Percentiles rank a stretch among this genome's conserved stretches.
These are phyloP conservation scores for Embiotoca jacksoni DNA, from an alignment of 2,113 vertebrate genomes.

Conservation along the genomic window DNA sequence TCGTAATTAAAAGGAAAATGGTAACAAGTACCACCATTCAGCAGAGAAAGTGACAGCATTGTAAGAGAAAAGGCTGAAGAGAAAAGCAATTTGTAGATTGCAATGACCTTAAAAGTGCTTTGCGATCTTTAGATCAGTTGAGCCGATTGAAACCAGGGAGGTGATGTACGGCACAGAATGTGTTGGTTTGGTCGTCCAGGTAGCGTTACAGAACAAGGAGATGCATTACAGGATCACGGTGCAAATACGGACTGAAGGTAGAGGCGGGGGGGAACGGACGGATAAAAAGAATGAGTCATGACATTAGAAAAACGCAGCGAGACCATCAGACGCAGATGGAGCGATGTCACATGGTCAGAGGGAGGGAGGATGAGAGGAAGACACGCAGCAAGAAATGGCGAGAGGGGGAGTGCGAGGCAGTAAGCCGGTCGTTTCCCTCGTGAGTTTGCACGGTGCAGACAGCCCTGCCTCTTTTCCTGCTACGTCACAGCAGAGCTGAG, in stretches of 20 bases:
- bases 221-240: not conserved
- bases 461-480: slow-evolving; percentile 60
- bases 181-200: not conserved
- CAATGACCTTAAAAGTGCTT: too few relatives aligned
- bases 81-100: too few relatives aligned
- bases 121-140: too few relatives aligned
- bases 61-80: too few relatives aligned
- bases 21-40: too few relatives aligned
- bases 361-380: slow-evolving; percentile 47
- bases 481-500: slow-evolving; percentile 71
- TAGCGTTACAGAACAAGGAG: not conserved
- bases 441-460: slow-evolving; percentile 65
- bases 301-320: slow-evolving; percentile 10
- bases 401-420: slow-evolving; percentile 23
- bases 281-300: slow-evolving; percentile 61
- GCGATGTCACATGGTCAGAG: slow-evolving; percentile 46
- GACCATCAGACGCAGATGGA: slow-evolving; percentile 19
- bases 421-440: slow-evolving; percentile 53
- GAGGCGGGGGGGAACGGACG: not conserved
- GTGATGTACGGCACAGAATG: too few relatives aligned
- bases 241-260: slow-evolving; percentile 2
- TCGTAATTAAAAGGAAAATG: too few relatives aligned
- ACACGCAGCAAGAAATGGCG: slow-evolving; percentile 58
- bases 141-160: too few relatives aligned
- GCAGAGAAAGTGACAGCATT: too few relatives aligned